Base-by-base conservation (phyloP, 2,797 vertebrate species). In the Steatocranus sp. region DNA sequence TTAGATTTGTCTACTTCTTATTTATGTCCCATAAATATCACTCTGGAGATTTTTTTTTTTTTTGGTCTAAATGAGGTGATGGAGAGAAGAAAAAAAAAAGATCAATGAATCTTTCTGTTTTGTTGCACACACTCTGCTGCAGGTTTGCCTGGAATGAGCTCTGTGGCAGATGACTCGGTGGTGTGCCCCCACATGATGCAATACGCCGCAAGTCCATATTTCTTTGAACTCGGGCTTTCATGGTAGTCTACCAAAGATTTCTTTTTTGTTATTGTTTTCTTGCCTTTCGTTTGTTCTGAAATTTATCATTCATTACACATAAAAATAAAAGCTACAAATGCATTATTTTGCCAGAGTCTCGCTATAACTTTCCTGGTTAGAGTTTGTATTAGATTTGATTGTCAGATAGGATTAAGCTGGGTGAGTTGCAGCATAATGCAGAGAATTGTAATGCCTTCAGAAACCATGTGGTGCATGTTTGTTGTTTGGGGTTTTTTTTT, bases 151-250 rank as follows among this genome's bases (percentile, higher is more conserved):
- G 86, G 77, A 91, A 89, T 80, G 87, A 91, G 91, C 89, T 92
- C 92, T 56, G 78, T 86, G 92, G 91, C 87, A 93, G 94, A 94
- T 92, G 92, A 95, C 88, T 94, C 88, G 85, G 85, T 90, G 82
- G 88, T 88, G 86, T 81, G 81, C 87, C 89, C 90, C 87, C 92
- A 91, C 93, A 95, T 97, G 96, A 97, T 96, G 96, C 95, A 97
- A 97, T 76, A 79, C 87, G 76, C 92, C 83, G 96, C 95, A 97
- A 97, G 95, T 94, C 92, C 83, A 80, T 89, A 89, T 92, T 94
- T 90, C 94, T 97, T 96, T 96, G 95, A 97, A 96, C 96, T 93
- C 75, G 41, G 86, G 88, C 93, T 96, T 95, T 96, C 90, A 95
- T 95, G 95, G 92, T 91, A 89, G 91, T 93, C 93, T 89, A 89